Percentiles rank a stretch among this genome's conserved stretches.
Conservation (phyloP, 2,888 invertebrate genomes). For the Drosophila parthenogenetica region DNA sequence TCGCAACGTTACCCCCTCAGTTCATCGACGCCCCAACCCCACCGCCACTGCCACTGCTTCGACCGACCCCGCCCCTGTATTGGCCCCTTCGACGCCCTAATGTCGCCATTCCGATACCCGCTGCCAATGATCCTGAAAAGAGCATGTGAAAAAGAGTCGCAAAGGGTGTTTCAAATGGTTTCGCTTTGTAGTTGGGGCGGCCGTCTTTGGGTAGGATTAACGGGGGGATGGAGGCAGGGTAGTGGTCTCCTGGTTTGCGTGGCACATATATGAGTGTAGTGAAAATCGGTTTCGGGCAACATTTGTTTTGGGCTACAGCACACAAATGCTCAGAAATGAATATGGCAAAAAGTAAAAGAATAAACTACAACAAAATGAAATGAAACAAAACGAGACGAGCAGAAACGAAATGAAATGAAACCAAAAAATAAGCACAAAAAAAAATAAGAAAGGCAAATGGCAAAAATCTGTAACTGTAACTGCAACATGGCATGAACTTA, state of each 20-base stretch:
- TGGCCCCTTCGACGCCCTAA: constrained; percentile 10
- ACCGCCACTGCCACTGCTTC: too few relatives aligned
- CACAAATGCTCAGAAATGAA: constrained; percentile 72
- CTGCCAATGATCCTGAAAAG: constrained; percentile 79
- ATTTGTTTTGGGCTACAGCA: constrained; percentile 75
- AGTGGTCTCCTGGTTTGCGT: neutral
- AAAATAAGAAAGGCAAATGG: constrained; percentile 50
- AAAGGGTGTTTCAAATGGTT: constrained; percentile 62
- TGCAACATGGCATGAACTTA: constrained; percentile 80
- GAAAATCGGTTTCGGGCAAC: constrained; percentile 74
- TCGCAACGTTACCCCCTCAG: constrained; percentile 54
- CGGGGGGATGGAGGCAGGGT: neutral
- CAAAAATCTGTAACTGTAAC: constrained; percentile 76
- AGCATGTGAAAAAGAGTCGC: constrained; percentile 59
- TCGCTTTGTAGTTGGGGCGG: constrained; percentile 38
- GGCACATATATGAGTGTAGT: constrained; percentile 37
- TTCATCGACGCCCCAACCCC: neutral
- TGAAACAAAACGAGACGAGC: constrained; percentile 26
- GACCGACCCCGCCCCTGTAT: neutral
- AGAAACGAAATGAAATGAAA: constrained; percentile 12
- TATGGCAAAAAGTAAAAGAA: constrained; percentile 47
- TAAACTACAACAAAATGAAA: constrained; percentile 17
- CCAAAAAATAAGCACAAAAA: constrained; percentile 7
- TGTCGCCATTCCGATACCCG: constrained; percentile 50
- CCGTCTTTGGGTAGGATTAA: constrained; percentile 6